A percentile compares a stretch with the other conserved stretches of the same genome.
Evolutionary conservation across 2,888 invertebrate genomes (phyloP).

Genomic region (Hydroisotoma schaefferi): DNA sequence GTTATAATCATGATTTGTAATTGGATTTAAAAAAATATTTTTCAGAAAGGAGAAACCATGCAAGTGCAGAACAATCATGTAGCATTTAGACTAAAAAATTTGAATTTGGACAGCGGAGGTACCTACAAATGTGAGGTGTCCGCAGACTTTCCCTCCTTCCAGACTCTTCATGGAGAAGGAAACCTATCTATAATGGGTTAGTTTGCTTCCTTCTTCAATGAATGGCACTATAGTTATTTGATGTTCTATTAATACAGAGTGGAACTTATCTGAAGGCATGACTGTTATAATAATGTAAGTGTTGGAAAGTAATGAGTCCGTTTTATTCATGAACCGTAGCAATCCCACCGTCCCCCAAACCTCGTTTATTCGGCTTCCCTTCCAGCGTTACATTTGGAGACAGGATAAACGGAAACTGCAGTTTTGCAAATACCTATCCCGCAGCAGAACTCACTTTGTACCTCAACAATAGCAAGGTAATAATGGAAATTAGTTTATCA

Average conservation of each 20-base stretch:
- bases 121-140: constrained; percentile 31
- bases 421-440: constrained; percentile 22
- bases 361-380: constrained; percentile 15
- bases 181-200: constrained; percentile 34
- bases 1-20: too few relatives aligned
- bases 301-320: too few relatives aligned
- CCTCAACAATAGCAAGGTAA: constrained; percentile 34
- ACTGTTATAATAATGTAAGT: too few relatives aligned
- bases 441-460: constrained; percentile 28
- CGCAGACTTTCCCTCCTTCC: constrained; percentile 30
- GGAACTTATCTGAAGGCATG: too few relatives aligned
- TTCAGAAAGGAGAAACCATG: constrained; percentile 2
- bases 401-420: constrained; percentile 27
- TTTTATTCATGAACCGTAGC: too few relatives aligned
- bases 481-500: too few relatives aligned
- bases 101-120: constrained; percentile 22
- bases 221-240: neutral
- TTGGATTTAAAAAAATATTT: neutral
- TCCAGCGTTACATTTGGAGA: constrained; percentile 11
- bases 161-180: constrained; percentile 28
- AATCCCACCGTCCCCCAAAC: constrained; percentile 16
- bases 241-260: too few relatives aligned
- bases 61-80: constrained; percentile 9
- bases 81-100: constrained; percentile 13
- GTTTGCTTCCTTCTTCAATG: neutral